Percentiles rank a stretch among this genome's conserved stretches.
phyloP scores from a whole-genome alignment of 2,888 invertebrate genomes.

The Tenthredo notha region DNA sequence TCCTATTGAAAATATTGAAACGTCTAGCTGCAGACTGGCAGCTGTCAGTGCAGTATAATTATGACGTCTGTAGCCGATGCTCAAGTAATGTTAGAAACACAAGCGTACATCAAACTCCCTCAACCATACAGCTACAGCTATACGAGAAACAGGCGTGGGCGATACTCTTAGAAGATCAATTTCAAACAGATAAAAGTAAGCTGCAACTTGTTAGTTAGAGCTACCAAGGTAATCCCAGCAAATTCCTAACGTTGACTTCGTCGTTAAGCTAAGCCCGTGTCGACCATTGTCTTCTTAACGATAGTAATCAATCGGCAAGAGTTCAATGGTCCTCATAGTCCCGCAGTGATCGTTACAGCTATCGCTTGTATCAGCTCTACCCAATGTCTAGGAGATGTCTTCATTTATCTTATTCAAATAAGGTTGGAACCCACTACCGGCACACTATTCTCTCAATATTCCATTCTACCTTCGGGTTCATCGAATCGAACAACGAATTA shows the following conservation, averaged over 20 bases:
- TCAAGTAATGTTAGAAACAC: neutral
- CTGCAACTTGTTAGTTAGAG: constrained; percentile 56
- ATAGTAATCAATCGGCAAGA: constrained; percentile 72
- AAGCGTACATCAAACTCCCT: neutral
- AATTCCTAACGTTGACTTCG: constrained; percentile 62
- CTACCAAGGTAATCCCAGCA: constrained; percentile 64
- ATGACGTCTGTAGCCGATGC: neutral
- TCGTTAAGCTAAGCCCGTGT: constrained; percentile 69
- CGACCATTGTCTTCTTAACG: constrained; percentile 72
- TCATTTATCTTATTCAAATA: constrained; percentile 74
- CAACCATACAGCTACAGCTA: neutral
- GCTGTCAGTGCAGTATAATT: constrained; percentile 26
- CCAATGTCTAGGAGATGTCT: constrained; percentile 64
- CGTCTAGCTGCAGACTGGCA: neutral
- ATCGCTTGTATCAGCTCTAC: constrained; percentile 62
- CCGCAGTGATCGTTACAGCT: constrained; percentile 51
- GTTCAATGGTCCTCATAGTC: constrained; percentile 51
- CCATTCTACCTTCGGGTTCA: neutral
- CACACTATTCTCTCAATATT: neutral
- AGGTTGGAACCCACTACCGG: constrained; percentile 52
- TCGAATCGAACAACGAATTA: neutral
- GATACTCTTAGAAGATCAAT: constrained; percentile 60
- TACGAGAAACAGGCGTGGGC: constrained; percentile 28
- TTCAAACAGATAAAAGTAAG: constrained; percentile 66
- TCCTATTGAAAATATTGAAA: neutral